Percentiles rank a stretch among this genome's conserved stretches.
Evolutionary conservation across 2,113 vertebrate species (phyloP).

Genomic region (Desmodus rotundus): DNA sequence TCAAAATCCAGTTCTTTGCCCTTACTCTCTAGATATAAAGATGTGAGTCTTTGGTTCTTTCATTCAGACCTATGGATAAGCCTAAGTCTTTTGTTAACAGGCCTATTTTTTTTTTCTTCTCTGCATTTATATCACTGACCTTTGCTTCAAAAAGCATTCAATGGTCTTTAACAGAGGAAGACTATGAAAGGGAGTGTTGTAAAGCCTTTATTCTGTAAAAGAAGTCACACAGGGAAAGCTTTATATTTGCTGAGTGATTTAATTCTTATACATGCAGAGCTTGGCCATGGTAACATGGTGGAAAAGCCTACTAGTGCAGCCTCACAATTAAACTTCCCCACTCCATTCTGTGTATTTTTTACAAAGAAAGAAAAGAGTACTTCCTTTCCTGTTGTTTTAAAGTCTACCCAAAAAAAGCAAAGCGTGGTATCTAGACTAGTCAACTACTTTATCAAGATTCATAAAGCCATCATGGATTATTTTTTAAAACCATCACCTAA

Average conservation of each 20-base stretch:
- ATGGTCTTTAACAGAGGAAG: conserved; percentile 66
- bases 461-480: background rate
- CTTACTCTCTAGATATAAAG: conserved; percentile 67
- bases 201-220: conserved; percentile 77
- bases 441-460: background rate
- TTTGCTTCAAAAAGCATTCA: conserved; percentile 80
- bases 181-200: conserved; percentile 80
- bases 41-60: conserved; percentile 73
- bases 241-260: conserved; percentile 81
- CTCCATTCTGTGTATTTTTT: background rate
- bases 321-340: conserved; percentile 63
- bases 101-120: conserved; percentile 43
- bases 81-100: conserved; percentile 75
- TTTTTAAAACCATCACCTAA: background rate
- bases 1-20: conserved; percentile 51
- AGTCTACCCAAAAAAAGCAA: conserved; percentile 50
- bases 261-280: conserved; percentile 77
- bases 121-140: conserved; percentile 79
- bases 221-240: conserved; percentile 80
- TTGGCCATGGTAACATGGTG: conserved; percentile 74
- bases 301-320: conserved; percentile 68
- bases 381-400: conserved; percentile 70
- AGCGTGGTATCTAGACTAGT: background rate
- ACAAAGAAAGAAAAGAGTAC: conserved; percentile 13
- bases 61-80: conserved; percentile 69